Percentiles rank a stretch among this genome's conserved stretches.
Evolutionary conservation across 2,113 vertebrate species (phyloP).

Genomic region (Turnix velox): DNA sequence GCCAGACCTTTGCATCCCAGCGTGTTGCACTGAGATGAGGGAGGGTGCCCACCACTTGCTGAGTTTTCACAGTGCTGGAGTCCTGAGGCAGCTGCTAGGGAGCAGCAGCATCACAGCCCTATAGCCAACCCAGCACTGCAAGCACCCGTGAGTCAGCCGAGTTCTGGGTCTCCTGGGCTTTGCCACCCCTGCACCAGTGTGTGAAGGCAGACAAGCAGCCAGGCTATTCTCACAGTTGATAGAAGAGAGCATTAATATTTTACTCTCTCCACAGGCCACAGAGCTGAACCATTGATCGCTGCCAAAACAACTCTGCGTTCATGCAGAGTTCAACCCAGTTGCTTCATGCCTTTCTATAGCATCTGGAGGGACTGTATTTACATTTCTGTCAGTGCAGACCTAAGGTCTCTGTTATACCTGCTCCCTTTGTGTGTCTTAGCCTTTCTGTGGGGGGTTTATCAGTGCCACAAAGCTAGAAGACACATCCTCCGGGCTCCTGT

Average conservation of each 20-base stretch:
- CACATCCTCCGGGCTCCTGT: fast-evolving
- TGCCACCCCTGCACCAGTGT: fast-evolving
- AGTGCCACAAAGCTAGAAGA: not conserved
- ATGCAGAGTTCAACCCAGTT: not conserved
- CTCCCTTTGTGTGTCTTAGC: not conserved
- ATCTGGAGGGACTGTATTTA: not conserved
- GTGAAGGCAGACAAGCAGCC: not conserved
- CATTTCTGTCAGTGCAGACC: not conserved
- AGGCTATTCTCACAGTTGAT: not conserved
- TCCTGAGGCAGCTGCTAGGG: not conserved
- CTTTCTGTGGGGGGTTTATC: not conserved
- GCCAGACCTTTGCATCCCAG: not conserved
- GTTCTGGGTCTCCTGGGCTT: not conserved
- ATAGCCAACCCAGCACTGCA: not conserved
- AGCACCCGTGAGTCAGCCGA: not conserved
- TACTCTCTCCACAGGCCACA: not conserved
- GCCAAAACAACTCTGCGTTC: not conserved
- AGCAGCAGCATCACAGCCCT: not conserved
- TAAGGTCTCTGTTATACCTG: not conserved
- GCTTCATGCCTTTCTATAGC: not conserved
- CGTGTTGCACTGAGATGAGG: fast-evolving
- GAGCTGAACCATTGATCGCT: not conserved
- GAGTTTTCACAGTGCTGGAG: not conserved
- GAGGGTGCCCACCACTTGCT: not conserved
- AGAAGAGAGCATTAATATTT: slow-evolving; percentile 6